Evolutionary conservation across 1,140 invertebrate genomes (phyloP), one percentile per base, ranked within the genome.

Genomic region (Drosophila erecta): DNA sequence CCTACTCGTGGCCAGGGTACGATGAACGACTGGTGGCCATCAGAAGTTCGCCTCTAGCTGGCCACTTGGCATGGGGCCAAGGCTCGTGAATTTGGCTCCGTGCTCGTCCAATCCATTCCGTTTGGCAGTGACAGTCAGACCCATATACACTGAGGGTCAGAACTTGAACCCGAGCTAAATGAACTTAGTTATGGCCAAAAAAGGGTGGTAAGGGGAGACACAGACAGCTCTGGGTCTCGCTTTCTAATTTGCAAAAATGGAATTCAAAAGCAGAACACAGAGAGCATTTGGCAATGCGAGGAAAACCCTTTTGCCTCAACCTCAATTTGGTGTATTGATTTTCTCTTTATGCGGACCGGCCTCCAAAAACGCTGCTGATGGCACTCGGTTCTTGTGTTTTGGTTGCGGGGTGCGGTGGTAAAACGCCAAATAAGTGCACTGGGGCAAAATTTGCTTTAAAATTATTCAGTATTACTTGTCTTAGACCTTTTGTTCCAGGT

Each of bases 161-260:
- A 56, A 78, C 75, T 71, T 77, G 77, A 86, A 76, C 67, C 66
- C 79, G 55, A 61, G 71, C 62, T 62, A 73, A 72, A 78, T 76
- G 73, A 75, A 65, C 73, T 57, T 41, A 35, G 49, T 58, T 61
- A 41, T 38, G 37, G n/a, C 51, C 64, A 50, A 47, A 15, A 47
- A 6, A 8, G 35, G 38, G n/a, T 40, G 44, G 4, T 37, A 11
- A n/a, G 24, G 43, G 49, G 53, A 54, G 67, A 54, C 57, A 65
- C 38, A 75, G 81, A 80, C 81, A 84, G 81, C 46, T 67, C 55
- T 56, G 62, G 62, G 62, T 61, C 73, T 74, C 73, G 78, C 65
- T 81, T 81, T 86, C 83, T 87, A 87, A 87, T 86, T 86, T 86
- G 83, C 83, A 87, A 87, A 76, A 85, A 85, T 75, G 60, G 66